Evolutionary conservation across 2,797 vertebrate genomes (phyloP), one percentile per base, ranked within the genome.

Genomic region (Distichodus sexfasciatus): DNA sequence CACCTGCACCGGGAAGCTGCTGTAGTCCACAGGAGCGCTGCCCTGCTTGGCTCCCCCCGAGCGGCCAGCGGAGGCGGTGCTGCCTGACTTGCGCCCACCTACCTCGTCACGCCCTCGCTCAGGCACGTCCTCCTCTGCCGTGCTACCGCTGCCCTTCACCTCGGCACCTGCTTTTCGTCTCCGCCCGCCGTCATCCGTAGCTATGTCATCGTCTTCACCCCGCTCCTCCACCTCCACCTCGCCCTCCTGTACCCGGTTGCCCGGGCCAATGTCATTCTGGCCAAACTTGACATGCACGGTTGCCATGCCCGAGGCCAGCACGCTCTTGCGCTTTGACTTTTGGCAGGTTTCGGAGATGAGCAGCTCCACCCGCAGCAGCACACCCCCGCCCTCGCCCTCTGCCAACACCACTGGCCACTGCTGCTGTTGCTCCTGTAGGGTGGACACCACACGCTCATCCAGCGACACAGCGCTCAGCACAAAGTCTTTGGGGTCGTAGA

Each of bases 401-500:
- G 95, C 96, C 46, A 94, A 89, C 3, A 98, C 87, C 0, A 87
- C 75, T 0, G 97, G 95, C 96, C 94, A 95, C n/a, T 77, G 86
- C 33, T 92, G 90, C 64, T 84, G 82, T 0, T 82, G 82, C 51
- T 87, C 90, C 77, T 95, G 84, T 64, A 82, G 94, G 17, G 91
- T 85, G 3, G 96, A 96, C 68, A 96, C 89, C 21, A 99, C 89
- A 54, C 86, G 91, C 72, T 98, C 95, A 64, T 98, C 95, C 84
- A 96, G 33, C 0, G 96, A 98, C 0, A 91, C 91, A 12, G 94
- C 88, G 0, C 91, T 83, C 1, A 99, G 77, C 0, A 95, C 93
- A 78, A 95, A 99, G 81, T 99, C 97, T 79, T 94, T 95, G 14
- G 93, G 83, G 69, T 98, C 96, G 1, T 98, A 99, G 77, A 98